phyloP scores from a whole-genome alignment of 2,888 invertebrate genomes.

The Hemithea aestivaria region DNA sequence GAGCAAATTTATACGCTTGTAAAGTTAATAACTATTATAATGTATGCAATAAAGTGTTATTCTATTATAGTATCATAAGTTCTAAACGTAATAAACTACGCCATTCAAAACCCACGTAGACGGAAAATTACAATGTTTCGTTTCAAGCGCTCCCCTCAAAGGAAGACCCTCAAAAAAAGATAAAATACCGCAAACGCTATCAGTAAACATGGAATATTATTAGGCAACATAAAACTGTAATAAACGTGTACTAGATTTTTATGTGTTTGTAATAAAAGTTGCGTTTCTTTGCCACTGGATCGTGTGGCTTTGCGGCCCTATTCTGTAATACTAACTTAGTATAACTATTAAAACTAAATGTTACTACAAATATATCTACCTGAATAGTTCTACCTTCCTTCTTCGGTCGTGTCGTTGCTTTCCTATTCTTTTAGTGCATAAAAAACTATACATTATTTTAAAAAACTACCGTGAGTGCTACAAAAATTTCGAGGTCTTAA shows the following conservation, averaged over 20 bases:
- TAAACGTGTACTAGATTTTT: slow-evolving; percentile 58
- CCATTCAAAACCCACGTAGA: slow-evolving; percentile 1
- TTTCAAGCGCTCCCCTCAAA: slow-evolving; percentile 25
- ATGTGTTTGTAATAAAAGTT: slow-evolving; percentile 50
- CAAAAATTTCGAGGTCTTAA: no score
- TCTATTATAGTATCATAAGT: no score
- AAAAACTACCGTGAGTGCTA: no score
- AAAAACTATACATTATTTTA: no score
- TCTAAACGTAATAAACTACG: slow-evolving; percentile 2
- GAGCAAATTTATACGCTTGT: no score
- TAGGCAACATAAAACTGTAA: slow-evolving; percentile 49
- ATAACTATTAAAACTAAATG: not conserved
- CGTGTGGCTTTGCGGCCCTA: slow-evolving; percentile 22
- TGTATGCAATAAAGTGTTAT: no score
- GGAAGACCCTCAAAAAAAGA: slow-evolving; percentile 44
- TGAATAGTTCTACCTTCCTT: not conserved
- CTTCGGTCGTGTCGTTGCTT: no score
- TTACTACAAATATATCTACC: not conserved
- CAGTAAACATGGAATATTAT: slow-evolving; percentile 64
- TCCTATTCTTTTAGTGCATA: no score
- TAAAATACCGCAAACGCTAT: slow-evolving; percentile 50
- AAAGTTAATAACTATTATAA: no score
- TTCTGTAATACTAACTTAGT: slow-evolving; percentile 25
- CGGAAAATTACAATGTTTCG: slow-evolving; percentile 17
- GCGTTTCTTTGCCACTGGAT: slow-evolving; percentile 29